These are phyloP conservation scores for Serilophus lunatus DNA, from an alignment of 2,113 vertebrate genomes.

Conservation along the genomic window DNA sequence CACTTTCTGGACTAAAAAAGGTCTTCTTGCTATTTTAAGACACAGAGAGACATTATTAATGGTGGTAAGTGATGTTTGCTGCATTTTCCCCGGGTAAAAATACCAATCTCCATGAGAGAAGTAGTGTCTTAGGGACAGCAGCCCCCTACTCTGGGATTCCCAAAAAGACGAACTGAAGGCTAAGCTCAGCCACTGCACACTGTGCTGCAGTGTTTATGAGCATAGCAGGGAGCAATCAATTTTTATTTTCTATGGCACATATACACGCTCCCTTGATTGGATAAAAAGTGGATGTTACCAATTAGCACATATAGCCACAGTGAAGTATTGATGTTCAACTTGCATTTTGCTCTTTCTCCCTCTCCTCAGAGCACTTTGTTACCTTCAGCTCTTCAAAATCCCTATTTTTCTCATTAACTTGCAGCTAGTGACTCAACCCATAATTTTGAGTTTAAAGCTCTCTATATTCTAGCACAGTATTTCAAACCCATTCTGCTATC, in stretches of 20 bases:
- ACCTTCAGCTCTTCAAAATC: background rate
- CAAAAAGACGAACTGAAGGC: background rate
- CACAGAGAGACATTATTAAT: background rate
- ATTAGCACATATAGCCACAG: background rate
- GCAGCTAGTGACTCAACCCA: background rate
- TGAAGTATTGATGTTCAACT: background rate
- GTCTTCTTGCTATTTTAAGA: constrained; percentile 2
- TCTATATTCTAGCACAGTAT: background rate
- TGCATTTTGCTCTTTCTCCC: background rate
- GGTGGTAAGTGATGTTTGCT: background rate
- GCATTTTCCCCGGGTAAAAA: background rate
- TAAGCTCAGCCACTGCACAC: background rate
- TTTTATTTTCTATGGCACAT: background rate
- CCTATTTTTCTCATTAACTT: background rate
- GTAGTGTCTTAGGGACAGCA: background rate
- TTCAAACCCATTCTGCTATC: background rate
- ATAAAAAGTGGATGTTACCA: background rate
- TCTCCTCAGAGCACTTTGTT: background rate
- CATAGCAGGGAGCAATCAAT: background rate
- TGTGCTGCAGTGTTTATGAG: fast-evolving
- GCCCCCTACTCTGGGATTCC: background rate
- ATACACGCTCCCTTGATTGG: background rate
- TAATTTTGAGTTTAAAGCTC: background rate
- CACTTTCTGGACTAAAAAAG: background rate
- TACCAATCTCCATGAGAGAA: background rate